Evolutionary conservation across 2,888 invertebrate genomes (phyloP), one percentile per base, ranked within the genome.

Genomic region (Polydrusus pterygomalis): DNA sequence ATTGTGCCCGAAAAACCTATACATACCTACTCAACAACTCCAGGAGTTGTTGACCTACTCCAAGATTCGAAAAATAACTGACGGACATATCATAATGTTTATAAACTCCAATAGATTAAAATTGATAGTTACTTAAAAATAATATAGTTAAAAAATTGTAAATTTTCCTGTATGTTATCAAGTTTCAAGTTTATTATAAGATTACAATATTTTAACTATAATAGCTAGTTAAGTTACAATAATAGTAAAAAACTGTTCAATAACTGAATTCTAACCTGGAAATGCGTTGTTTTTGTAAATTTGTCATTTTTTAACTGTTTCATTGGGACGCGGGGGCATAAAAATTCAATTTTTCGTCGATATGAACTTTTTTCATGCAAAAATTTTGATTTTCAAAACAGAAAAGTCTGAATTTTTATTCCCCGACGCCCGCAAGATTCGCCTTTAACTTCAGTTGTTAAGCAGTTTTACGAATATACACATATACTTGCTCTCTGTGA

Each of bases 401-500:
- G n/a, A n/a, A n/a, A n/a, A n/a, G n/a, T n/a, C n/a, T n/a, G n/a
- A n/a, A n/a, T n/a, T n/a, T n/a, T n/a, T n/a, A n/a, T n/a, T n/a
- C n/a, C n/a, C n/a, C n/a, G n/a, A n/a, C n/a, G n/a, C n/a, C n/a
- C n/a, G 25, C 1, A 3, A 25, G 25, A 25, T 25, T 25, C n/a
- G 25, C 25, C 38, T 11, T 60, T 68, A 10, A 15, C 17, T 60
- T 60, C 54, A 67, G 9, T 65, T 47, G 45, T 45, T 60, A 67
- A 30, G 43, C 67, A 75, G 75, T 75, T 70, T 65, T 10, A 17
- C 17, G 34, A 34, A 34, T 34, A 60, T 60, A 60, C 18, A 70
- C 70, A 60, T 60, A 60, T 38, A 70, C 70, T 25, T 65, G 58
- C 45, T 71, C 62, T 60, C 75, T 75, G 75, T 75, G 75, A 71